Percentiles rank a stretch among this genome's conserved stretches.
These are phyloP conservation scores for Lagopus muta DNA, from an alignment of 2,113 vertebrate genomes.

Conservation along the genomic window DNA sequence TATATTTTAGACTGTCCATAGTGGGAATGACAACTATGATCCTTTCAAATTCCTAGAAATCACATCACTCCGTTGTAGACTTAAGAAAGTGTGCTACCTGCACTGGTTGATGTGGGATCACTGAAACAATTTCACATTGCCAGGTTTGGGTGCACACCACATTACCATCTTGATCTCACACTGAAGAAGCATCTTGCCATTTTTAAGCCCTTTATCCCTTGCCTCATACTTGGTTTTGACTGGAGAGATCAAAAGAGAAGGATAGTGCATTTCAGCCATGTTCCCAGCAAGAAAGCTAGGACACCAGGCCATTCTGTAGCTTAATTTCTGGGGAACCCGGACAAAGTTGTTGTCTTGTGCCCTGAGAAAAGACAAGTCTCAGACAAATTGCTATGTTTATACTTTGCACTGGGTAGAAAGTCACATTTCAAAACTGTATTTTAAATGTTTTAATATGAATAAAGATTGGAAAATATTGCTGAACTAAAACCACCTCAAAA, in stretches of 20 bases:
- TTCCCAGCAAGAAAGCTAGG: not conserved
- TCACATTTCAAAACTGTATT: not conserved
- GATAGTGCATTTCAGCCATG: fast-evolving
- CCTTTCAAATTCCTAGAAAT: not conserved
- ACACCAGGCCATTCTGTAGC: not conserved
- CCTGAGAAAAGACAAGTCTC: not conserved
- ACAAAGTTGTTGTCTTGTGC: not conserved
- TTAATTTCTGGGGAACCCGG: not conserved
- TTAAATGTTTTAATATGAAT: not conserved
- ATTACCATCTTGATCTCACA: not conserved
- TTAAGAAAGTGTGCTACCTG: not conserved
- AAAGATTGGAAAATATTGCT: not conserved
- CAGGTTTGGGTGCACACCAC: not conserved
- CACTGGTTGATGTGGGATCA: not conserved
- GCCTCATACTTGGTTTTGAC: not conserved
- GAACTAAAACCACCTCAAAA: not conserved
- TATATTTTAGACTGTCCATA: not conserved
- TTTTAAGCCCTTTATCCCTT: not conserved
- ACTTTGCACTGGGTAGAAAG: not conserved
- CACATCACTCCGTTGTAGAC: not conserved
- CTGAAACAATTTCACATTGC: not conserved
- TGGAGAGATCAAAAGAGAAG: not conserved
- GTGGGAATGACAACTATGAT: not conserved
- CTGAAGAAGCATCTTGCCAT: not conserved
- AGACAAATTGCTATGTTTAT: not conserved